Base-by-base conservation (phyloP, 2,888 invertebrate species). In the Sesamia inferens region DNA sequence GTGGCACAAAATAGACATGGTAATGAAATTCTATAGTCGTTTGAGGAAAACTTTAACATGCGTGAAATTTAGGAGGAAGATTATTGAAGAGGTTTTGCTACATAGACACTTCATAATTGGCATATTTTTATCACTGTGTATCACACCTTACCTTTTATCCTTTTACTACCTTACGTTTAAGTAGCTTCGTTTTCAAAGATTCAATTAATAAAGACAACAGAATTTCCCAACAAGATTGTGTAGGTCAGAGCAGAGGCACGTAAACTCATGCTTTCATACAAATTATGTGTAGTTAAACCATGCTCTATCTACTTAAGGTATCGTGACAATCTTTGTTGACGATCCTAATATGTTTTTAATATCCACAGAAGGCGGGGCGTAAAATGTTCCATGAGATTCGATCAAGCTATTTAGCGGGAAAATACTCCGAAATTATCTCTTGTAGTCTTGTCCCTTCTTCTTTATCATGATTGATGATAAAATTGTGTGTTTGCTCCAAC, bases 391-490 rank as follows among this genome's bases (percentile, higher is more conserved):
- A 63, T 57, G 47, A 72, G 75, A 65, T 79, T 74, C 44, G 68
- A 77, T 84, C 31, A 68, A 74, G 16, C 31, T 62, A 31, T 71
- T 69, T 67, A 57, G 66, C 65, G 69, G 76, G 81, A 75, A 81
- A 85, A 77, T 66, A 63, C 65, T 66, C 51, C 39, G 65, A 75
- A 47, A 44, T 74, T 85, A 81, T 85, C 66, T 74, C 47, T 48
- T 31, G 51, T 48, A 31, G n/a, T 39, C 16, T 54, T 44, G 65
- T 67, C 74, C 51, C 61, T 77, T 73, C 63, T 39, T n/a, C 63
- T 39, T 77, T 85, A 81, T 85, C 82, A 73, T 83, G 82, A 84
- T 84, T 72, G 78, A 82, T 69, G 75, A 85, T 76, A 68, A 82
- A 75, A 84, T 80, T 76, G 71, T 67, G 55, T 51, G 54, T 24